A percentile compares a stretch with the other conserved stretches of the same genome.
Conservation (phyloP, 2,113 vertebrate species). For the Natator depressus region DNA sequence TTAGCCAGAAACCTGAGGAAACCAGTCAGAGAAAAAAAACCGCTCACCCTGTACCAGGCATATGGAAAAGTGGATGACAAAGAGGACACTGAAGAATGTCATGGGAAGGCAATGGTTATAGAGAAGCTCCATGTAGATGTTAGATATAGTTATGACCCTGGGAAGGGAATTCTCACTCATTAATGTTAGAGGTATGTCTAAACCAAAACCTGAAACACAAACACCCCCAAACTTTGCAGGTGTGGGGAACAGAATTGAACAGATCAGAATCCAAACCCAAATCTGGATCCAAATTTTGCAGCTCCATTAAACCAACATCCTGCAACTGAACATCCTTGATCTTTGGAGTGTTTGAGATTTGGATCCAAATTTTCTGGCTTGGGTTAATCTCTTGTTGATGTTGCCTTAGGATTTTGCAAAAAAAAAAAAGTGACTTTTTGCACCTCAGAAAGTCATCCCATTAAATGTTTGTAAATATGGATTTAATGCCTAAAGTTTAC, state of each 20-base stretch:
- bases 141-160: neutral
- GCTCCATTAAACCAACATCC: fast-evolving
- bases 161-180: neutral
- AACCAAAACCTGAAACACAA: neutral
- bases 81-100: neutral
- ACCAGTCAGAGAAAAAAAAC: constrained; percentile 26
- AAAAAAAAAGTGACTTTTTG: neutral
- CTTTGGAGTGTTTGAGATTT: neutral
- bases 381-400: neutral
- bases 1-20: constrained; percentile 4
- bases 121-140: neutral
- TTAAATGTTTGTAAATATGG: neutral
- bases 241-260: neutral
- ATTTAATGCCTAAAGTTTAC: neutral
- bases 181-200: neutral
- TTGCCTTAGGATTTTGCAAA: neutral
- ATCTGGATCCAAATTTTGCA: neutral
- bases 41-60: neutral
- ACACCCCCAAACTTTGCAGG: neutral
- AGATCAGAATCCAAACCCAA: neutral
- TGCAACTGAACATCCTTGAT: neutral
- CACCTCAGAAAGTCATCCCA: neutral
- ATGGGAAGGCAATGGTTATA: neutral
- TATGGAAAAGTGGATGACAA: neutral
- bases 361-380: neutral